Evolutionary conservation across 2,797 vertebrate species (phyloP), one percentile per base, ranked within the genome.

Genomic region (Cephalopachus bancanus): DNA sequence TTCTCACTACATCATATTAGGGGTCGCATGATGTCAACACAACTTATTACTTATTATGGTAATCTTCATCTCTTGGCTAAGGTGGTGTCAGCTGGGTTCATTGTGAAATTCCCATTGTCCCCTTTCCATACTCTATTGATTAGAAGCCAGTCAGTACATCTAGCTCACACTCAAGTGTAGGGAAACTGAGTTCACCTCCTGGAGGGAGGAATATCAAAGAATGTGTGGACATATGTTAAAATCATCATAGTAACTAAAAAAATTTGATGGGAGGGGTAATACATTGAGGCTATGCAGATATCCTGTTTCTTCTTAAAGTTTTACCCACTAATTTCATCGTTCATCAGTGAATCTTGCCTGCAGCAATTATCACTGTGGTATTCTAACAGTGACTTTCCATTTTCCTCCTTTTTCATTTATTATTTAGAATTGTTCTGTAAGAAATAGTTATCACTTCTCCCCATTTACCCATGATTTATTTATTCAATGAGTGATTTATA

Each of bases 401-500:
- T 71, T 95, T 75, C 64, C 76, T 96, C 53, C 44, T 94, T 75
- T 60, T 83, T 95, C 44, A 57, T 64, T 37, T 94, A 37, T 80
- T 91, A 44, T 92, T 78, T 89, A 69, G 64, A 79, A 72, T 92
- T 81, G 67, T 93, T 93, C 78, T 69, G 15, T 72, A 67, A 75
- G 49, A 60, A 91, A 78, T 22, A 93, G 20, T 53, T 74, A 53
- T 51, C 16, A 53, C 5, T 85, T 91, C 33, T n/a, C 3, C 53
- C 44, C 14, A 65, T 44, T 74, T 44, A n/a, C 44, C 53, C 5
- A 26, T 76, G 78, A 24, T 19, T 83, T 92, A 57, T 84, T 95
- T 94, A 94, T 76, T 94, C 51, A 91, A 16, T 85, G 64, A 33
- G n/a, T 84, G 60, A 57, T 67, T 95, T 94, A 62, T 89, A n/a